Evolutionary conservation across 2,888 invertebrate genomes (phyloP), one percentile per base, ranked within the genome.

Genomic region (Drosophila anomalata): DNA sequence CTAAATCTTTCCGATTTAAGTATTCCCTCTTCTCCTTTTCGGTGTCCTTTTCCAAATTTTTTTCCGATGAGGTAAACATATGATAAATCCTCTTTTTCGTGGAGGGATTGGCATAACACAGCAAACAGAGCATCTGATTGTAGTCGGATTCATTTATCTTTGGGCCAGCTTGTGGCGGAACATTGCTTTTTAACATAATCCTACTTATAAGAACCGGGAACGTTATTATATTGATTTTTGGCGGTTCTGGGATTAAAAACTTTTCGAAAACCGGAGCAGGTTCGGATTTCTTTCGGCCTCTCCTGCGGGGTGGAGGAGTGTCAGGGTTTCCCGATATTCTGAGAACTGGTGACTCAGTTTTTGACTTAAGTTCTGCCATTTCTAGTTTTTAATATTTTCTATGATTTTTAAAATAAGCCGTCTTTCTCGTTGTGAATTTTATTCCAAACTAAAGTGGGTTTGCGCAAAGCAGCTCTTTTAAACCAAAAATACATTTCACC

Each of bases 151-250:
- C 20, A 55, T 69, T 46, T 6, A 8, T 6, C 7, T 17, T 52
- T 0, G n/a, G 36, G 4, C 17, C 22, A 22, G 31, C 17, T 2
- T 5, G 3, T 8, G 70, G 51, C 11, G 31, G 22, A 2, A 26
- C 29, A 26, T 70, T 31, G 14, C 2, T 22, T n/a, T 53, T 69
- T 0, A 69, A 9, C 4, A 69, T 39, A 1, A 69, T 54, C 11
- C 53, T 53, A 39, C 69, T 52, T 0, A 58, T 17, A 14, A 69
- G 57, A 3, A 14, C 31, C 3, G 69, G 69, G 53, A 68, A 69
- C 20, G 68, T 39, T 2, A 26, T 14, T 0, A 9, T 3, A 20
- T 31, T 47, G 11, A 68, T 50, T 24, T 36, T 48, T 3, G 58
- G 48, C 2, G 36, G 4, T 4, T 39, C 20, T 2, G 36, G 33